These are phyloP conservation scores for Bombus picipes DNA, from an alignment of 1,140 invertebrate species.

Conservation along the genomic window DNA sequence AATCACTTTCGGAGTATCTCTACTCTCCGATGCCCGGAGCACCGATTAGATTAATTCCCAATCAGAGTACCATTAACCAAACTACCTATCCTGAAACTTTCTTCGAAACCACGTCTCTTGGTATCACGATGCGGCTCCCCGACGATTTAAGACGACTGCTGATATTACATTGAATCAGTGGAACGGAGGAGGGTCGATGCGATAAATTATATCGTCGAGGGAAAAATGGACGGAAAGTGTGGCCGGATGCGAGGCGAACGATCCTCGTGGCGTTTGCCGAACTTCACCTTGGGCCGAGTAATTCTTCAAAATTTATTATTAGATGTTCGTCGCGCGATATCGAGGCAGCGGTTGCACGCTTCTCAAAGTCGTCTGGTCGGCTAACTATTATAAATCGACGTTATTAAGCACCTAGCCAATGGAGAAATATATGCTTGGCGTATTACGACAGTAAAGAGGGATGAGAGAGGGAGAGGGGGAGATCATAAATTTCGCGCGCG, in stretches of 20 bases:
- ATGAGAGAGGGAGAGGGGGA: not conserved
- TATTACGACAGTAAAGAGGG: conserved; percentile 9
- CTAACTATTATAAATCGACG: conserved; percentile 45
- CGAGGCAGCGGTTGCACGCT: conserved; percentile 26
- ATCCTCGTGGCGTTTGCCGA: not conserved
- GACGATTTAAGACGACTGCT: not conserved
- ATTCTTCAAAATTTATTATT: conserved; percentile 45
- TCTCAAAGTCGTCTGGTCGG: conserved; percentile 27
- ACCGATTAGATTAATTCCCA: conserved; percentile 13
- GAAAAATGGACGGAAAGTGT: conserved; percentile 29
- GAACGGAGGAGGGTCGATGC: not conserved
- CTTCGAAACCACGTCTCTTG: not conserved
- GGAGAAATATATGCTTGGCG: conserved; percentile 30
- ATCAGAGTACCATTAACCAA: conserved; percentile 14
- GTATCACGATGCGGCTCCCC: not conserved
- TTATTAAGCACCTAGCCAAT: conserved; percentile 43
- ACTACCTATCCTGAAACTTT: not conserved
- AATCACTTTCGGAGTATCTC: not conserved
- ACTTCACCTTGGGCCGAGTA: conserved; percentile 22
- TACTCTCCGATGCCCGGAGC: not conserved
- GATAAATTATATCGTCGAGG: conserved; percentile 22
- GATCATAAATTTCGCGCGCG: conserved; percentile 38
- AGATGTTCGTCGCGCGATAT: conserved; percentile 20
- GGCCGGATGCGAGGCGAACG: not conserved
- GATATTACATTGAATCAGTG: conserved; percentile 2